Percentiles rank a stretch among this genome's conserved stretches.
Evolutionary conservation across 2,888 invertebrate species (phyloP).

Genomic region (Odontothrips loti): DNA sequence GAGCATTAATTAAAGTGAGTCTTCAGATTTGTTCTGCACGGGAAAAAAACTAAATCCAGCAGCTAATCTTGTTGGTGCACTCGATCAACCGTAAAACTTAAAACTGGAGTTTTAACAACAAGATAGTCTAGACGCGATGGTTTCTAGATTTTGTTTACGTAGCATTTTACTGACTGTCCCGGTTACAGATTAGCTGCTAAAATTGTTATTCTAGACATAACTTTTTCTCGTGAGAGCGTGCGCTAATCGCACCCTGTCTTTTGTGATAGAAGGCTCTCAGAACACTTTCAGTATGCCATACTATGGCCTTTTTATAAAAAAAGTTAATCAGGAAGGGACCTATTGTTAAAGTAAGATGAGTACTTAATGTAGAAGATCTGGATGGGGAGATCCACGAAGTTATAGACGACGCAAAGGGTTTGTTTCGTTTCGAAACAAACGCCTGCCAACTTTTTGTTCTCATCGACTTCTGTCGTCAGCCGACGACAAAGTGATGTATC

Average conservation of each 20-base stretch:
- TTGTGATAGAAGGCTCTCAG: not conserved
- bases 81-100: no score
- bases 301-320: not conserved
- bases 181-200: no score
- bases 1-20: not conserved
- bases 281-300: no score
- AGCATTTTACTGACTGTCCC: no score
- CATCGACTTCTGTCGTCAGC: not conserved
- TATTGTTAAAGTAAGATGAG: not conserved
- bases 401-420: not conserved
- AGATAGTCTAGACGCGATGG: no score
- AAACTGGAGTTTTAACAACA: no score
- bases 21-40: not conserved
- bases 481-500: not conserved
- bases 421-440: not conserved
- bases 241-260: not conserved
- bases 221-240: no score
- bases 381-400: not conserved
- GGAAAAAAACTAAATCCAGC: no score
- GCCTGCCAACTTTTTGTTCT: not conserved
- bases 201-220: no score
- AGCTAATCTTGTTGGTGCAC: no score
- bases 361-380: slow-evolving; percentile 18
- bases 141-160: no score
- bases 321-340: not conserved